Base-by-base conservation (phyloP, 2,888 invertebrate genomes). In the Drosophila atripex region DNA sequence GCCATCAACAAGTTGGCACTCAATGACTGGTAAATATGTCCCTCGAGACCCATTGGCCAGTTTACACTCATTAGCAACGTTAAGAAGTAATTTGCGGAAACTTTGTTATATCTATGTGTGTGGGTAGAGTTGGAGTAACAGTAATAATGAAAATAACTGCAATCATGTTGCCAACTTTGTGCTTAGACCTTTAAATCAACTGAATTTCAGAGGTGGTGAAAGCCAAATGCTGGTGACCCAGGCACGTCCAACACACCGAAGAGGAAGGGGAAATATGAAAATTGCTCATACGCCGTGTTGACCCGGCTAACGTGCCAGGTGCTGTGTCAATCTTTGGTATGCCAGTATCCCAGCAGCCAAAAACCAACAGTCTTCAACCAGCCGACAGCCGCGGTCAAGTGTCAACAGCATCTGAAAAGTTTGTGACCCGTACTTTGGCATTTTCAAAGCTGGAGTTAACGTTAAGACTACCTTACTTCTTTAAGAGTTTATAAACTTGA, bases 311-410 rank as follows among this genome's bases (percentile, higher is more conserved):
- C 54, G 51, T 61, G 75, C 52, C 77, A 83, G 80, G 72, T 83
- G 84, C 52, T 70, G 66, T 75, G 77, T 57, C 75, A 86, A 80
- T 73, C 77, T 55, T 71, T 63, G 65, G 51, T 9, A 39, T 65
- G 69, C 49, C 68, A 56, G 51, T 7, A 35, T 68, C 66, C 50
- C 68, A 55, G 46, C 28, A 25, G 38, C 28, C 53, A 38, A 14
- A 21, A 39, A 18, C 32, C 61, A 35, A 9, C 39, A 54, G 8
- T 41, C 56, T 39, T 56, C 71, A 58, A 35, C 25, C 30, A 25
- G 45, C 32, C 38, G 25, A 38, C 41, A 57, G 21, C 50, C 35
- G 28, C 43, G 47, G 47, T 41, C 32, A 49, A 71, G 66, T 71
- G 78, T 80, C 85, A 85, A 75, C 78, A 78, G 28, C 52, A 54